Evolutionary conservation across 2,113 vertebrate genomes (phyloP), one percentile per base, ranked within the genome.

Genomic region (Sitta europaea): DNA sequence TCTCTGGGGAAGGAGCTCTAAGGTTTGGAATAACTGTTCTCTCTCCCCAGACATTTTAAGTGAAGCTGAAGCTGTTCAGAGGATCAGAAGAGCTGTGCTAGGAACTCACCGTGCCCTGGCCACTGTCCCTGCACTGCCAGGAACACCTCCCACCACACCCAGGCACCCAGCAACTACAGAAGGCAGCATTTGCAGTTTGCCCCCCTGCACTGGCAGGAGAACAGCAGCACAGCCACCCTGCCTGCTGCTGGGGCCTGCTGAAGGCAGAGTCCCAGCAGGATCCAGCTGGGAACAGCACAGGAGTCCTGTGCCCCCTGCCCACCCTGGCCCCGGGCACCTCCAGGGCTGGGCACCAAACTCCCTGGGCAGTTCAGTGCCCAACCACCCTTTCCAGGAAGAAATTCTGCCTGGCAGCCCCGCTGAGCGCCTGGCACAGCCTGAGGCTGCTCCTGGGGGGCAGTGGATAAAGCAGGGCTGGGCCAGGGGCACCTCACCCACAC

Each of bases 261-360:
- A 40, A 27, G 54, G 50, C 50, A 27, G 15, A 75, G 31, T 3
- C 75, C 50, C 29, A 10, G 21, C 3, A 6, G 29, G 61, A 15
- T 12, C 67, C 0, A 18, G 29, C 53, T 0, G 27, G 54, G 47
- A 19, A n/a, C n/a, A n/a, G n/a, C n/a, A n/a, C n/a, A 53, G 61
- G 13, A 6, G 5, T 9, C 3, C 62, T 82, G 47, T 31, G 70
- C 23, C 36, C 0, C 0, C 11, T 51, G 0, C 33, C 8, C 33
- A 24, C 22, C 43, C 1, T 15, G 27, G 42, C 23, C 25, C 10
- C 36, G 66, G 35, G 3, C 66, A 71, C 29, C 42, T 28, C 28
- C 76, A 74, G 68, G 86, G 53, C 8, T 8, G 68, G 45, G 13
- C 3, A 27, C 19, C 77, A 47, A 38, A 15, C 29, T 22, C 20